phyloP scores from a whole-genome alignment of 2,888 invertebrate genomes.

The Pachliopta kotzebuea region DNA sequence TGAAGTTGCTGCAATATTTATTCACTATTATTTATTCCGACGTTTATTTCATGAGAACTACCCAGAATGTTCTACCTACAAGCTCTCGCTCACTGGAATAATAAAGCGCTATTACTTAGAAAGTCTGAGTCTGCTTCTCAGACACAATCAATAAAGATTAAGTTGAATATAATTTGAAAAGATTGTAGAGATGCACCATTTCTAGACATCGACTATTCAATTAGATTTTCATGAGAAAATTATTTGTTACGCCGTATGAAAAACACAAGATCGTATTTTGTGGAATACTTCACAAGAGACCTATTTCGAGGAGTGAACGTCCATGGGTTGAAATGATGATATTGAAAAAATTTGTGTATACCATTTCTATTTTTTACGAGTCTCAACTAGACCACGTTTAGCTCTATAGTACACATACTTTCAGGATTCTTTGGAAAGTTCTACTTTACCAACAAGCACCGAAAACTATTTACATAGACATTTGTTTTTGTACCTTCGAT shows the following conservation, averaged over 20 bases:
- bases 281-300: too few relatives aligned
- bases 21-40: conserved; percentile 1
- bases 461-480: too few relatives aligned
- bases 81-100: neutral
- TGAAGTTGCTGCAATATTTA: conserved; percentile 1
- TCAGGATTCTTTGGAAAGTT: too few relatives aligned
- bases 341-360: too few relatives aligned
- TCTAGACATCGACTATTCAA: neutral
- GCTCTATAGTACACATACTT: neutral
- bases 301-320: too few relatives aligned
- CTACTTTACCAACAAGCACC: too few relatives aligned
- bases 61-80: neutral
- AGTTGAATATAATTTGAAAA: neutral
- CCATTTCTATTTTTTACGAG: neutral
- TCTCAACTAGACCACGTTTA: neutral
- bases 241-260: neutral
- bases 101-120: neutral
- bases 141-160: neutral
- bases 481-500: too few relatives aligned
- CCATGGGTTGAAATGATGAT: too few relatives aligned
- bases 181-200: neutral
- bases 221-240: neutral
- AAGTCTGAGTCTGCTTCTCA: neutral
- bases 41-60: neutral
- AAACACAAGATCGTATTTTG: too few relatives aligned